These are phyloP conservation scores for Balaeniceps rex DNA, from an alignment of 2,113 vertebrate species.

Conservation along the genomic window DNA sequence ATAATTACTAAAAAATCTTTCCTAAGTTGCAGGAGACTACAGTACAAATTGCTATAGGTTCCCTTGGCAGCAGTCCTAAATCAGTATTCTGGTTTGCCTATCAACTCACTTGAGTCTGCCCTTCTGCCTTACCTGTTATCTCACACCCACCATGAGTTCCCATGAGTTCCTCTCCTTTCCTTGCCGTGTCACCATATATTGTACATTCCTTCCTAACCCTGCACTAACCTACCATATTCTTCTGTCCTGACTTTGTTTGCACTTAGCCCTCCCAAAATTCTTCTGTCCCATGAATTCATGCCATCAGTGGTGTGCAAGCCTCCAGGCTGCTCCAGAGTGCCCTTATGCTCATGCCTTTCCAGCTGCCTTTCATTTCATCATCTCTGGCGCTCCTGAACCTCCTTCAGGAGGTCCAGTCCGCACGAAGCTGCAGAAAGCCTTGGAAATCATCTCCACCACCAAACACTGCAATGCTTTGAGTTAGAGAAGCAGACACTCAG, in stretches of 20 bases:
- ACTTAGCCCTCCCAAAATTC: neutral
- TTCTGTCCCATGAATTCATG: neutral
- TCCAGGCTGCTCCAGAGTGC: neutral
- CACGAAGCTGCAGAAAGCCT: neutral
- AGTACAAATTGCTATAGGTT: neutral
- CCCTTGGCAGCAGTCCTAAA: neutral
- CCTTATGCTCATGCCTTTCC: neutral
- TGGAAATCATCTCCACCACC: neutral
- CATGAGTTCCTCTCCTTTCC: neutral
- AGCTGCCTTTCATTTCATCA: neutral
- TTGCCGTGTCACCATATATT: neutral
- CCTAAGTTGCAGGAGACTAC: neutral
- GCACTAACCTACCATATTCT: neutral
- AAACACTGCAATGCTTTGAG: neutral
- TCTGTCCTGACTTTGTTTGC: neutral
- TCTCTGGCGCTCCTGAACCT: neutral
- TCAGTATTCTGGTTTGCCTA: neutral
- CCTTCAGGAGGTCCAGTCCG: too few species aligned
- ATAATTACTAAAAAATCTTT: neutral
- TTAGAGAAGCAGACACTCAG: neutral
- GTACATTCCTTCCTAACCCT: neutral
- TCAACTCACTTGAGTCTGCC: neutral
- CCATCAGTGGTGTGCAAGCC: rapidly evolving
- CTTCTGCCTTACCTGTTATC: neutral
- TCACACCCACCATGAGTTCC: neutral